Conservation (phyloP, 2,888 invertebrate species). For the Drosophila heteroneura region DNA sequence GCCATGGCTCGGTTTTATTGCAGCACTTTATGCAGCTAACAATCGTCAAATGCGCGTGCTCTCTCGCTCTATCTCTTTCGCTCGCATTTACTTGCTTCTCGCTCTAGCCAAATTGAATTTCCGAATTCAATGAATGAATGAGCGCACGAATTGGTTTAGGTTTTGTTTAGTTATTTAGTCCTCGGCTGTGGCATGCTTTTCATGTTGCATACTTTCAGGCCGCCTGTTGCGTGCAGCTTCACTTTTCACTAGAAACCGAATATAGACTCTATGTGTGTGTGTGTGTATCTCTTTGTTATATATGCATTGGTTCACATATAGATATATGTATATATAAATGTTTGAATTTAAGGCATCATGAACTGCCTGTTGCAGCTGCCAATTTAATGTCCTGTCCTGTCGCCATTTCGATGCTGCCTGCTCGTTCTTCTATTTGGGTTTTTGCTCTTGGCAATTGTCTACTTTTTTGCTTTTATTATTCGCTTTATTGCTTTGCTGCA, state of each 20-base stretch:
- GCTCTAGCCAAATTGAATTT: conserved; percentile 81
- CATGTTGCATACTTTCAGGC: conserved; percentile 75
- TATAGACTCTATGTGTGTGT: conserved; percentile 3
- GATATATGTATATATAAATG: not conserved
- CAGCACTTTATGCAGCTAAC: conserved; percentile 69
- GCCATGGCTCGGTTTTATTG: conserved; percentile 70
- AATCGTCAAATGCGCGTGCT: conserved; percentile 45
- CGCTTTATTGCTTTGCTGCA: conserved; percentile 53
- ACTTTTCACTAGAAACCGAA: conserved; percentile 34
- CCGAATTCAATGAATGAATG: conserved; percentile 83
- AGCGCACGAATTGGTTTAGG: conserved; percentile 77
- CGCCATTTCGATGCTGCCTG: conserved; percentile 28
- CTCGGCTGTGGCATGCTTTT: conserved; percentile 16
- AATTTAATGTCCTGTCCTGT: conserved; percentile 55
- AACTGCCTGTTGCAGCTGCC: conserved; percentile 62
- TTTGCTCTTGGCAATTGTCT: conserved; percentile 64
- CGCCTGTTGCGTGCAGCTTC: conserved; percentile 74
- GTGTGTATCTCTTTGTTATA: conserved; percentile 13
- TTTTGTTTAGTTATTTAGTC: conserved; percentile 76
- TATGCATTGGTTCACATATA: not conserved
- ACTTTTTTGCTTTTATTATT: conserved; percentile 36
- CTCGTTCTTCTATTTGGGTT: conserved; percentile 43
- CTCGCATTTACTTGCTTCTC: conserved; percentile 23
- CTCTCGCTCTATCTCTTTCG: conserved; percentile 11
- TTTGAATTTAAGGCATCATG: conserved; percentile 5